phyloP scores from a whole-genome alignment of 2,113 vertebrate genomes.

The Xiphophorus hellerii region DNA sequence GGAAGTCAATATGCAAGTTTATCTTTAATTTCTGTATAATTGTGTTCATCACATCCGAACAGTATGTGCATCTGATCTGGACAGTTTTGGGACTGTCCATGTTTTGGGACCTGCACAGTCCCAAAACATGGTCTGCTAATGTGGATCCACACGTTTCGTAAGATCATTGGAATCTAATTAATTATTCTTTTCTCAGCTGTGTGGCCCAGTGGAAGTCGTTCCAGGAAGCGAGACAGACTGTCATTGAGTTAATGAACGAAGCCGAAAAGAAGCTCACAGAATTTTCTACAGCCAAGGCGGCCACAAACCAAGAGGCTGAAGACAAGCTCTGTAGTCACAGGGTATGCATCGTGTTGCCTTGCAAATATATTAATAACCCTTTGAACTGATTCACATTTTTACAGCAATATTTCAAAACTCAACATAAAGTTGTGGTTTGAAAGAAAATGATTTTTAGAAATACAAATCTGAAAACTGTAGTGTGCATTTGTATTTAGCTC shows the following conservation, averaged over 20 bases:
- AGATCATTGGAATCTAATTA: not conserved
- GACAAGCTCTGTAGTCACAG: conserved; percentile 88
- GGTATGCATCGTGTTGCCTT: conserved; percentile 71
- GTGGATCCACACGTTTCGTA: too few species aligned
- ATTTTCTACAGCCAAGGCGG: conserved; percentile 89
- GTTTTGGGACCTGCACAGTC: not conserved
- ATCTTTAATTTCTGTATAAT: not conserved
- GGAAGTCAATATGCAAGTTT: not conserved
- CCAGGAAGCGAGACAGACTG: conserved; percentile 88
- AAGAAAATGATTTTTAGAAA: not conserved
- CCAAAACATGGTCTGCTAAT: not conserved
- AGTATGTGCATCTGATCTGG: not conserved
- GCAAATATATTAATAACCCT: not conserved
- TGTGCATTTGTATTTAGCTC: not conserved
- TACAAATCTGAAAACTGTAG: not conserved
- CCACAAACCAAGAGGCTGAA: conserved; percentile 85
- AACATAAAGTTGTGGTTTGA: not conserved
- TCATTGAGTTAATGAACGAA: conserved; percentile 93
- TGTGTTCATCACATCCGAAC: not conserved
- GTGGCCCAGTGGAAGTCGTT: conserved; percentile 89
- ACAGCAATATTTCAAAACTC: not conserved
- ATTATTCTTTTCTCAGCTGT: conserved; percentile 80
- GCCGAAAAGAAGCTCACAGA: conserved; percentile 93
- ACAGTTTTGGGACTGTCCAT: too few species aligned
- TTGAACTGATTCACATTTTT: not conserved